phyloP scores from a whole-genome alignment of 2,797 vertebrate species.

The Myotis myotis region DNA sequence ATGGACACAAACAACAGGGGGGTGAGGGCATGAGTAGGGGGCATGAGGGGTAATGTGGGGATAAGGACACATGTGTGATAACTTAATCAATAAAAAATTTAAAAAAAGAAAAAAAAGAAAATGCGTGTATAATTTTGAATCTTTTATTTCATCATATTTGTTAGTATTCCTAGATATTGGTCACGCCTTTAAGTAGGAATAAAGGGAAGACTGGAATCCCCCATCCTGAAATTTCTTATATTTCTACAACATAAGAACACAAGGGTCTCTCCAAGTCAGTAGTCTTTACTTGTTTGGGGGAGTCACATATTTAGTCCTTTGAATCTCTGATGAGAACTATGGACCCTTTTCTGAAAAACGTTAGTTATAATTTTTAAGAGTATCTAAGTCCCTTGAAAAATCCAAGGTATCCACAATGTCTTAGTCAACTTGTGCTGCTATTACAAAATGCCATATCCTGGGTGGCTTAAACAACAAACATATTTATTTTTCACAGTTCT shows the following conservation, averaged over 20 bases:
- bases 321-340: slow-evolving; percentile 38
- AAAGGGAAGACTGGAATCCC: not conserved
- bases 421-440: slow-evolving; percentile 7
- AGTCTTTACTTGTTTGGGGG: not conserved
- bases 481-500: slow-evolving; percentile 15
- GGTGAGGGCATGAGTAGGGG: no score
- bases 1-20: no score
- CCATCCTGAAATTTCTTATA: not conserved
- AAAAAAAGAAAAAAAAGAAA: not conserved
- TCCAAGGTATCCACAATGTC: not conserved
- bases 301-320: not conserved
- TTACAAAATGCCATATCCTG: not conserved
- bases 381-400: not conserved
- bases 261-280: not conserved
- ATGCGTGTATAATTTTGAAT: not conserved
- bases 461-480: not conserved
- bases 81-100: no score
- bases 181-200: slow-evolving; percentile 8
- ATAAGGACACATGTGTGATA: no score
- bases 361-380: not conserved
- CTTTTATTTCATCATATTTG: slow-evolving; percentile 41
- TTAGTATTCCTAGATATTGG: not conserved
- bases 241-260: not conserved
- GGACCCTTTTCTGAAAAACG: slow-evolving; percentile 16
- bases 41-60: no score